Evolutionary conservation across 2,113 vertebrate species (phyloP).

Genomic region (Verasper variegatus): DNA sequence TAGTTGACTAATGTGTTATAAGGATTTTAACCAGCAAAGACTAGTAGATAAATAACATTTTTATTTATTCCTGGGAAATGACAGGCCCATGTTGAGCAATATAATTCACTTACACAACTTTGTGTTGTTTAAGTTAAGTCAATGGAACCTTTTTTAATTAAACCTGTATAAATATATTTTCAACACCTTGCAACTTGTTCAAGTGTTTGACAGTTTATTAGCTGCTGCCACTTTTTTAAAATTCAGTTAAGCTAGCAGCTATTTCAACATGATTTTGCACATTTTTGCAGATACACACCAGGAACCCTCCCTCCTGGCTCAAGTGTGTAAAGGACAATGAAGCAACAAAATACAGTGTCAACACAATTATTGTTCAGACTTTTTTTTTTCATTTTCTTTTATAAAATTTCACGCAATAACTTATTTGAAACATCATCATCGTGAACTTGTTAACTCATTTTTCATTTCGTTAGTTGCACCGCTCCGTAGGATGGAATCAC

Average conservation of each 20-base stretch:
- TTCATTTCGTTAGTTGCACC: constrained; percentile 42
- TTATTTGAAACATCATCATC: constrained; percentile 53
- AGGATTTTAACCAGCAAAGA: constrained; percentile 38
- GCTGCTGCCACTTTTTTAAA: neutral
- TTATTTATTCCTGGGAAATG: constrained; percentile 6
- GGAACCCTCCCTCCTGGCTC: neutral
- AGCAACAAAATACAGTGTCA: constrained; percentile 39
- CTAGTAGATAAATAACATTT: constrained; percentile 8
- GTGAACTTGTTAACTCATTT: constrained; percentile 49
- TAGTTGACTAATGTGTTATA: constrained; percentile 20
- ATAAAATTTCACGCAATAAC: constrained; percentile 57
- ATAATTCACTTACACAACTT: neutral
- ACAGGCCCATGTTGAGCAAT: neutral
- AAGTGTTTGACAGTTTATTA: neutral
- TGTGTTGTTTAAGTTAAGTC: constrained; percentile 1
- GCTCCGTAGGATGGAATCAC: constrained; percentile 45
- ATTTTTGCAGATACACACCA: too few relatives aligned
- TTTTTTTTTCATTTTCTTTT: constrained; percentile 47
- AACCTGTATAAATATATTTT: constrained; percentile 3
- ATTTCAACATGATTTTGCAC: neutral
- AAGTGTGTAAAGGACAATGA: neutral
- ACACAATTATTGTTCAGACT: constrained; percentile 45
- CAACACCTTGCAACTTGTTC: neutral
- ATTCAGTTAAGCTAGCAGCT: neutral
- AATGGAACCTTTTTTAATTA: neutral